A percentile compares a stretch with the other conserved stretches of the same genome.
Evolutionary conservation across 1,140 invertebrate species (phyloP).

Genomic region (Drosophila dunni): DNA sequence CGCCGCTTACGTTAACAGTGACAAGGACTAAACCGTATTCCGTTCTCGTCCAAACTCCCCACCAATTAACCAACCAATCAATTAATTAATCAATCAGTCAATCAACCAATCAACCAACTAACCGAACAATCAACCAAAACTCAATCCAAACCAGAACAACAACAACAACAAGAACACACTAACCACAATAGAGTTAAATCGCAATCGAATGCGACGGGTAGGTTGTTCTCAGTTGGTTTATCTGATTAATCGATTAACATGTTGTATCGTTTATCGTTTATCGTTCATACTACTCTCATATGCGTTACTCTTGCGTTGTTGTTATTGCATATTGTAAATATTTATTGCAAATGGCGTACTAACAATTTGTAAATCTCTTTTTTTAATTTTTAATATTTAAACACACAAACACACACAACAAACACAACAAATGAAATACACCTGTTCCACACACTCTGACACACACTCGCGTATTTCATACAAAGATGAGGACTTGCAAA

Average conservation of each 20-base stretch:
- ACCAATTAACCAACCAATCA: slow-evolving; percentile 13
- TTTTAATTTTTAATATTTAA: slow-evolving; percentile 30
- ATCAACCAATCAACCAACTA: slow-evolving; percentile 12
- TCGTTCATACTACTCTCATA: slow-evolving; percentile 2
- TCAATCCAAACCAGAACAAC: slow-evolving; percentile 16
- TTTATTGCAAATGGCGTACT: slow-evolving; percentile 53
- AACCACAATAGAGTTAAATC: slow-evolving; percentile 23
- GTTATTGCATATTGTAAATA: slow-evolving; percentile 18
- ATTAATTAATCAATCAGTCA: slow-evolving; percentile 4
- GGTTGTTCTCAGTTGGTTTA: slow-evolving; percentile 45
- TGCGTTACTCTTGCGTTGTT: not conserved
- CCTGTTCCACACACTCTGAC: slow-evolving; percentile 9
- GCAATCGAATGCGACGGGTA: slow-evolving; percentile 48
- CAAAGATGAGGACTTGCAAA: slow-evolving; percentile 82
- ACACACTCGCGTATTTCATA: slow-evolving; percentile 40
- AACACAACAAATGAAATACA: slow-evolving; percentile 28
- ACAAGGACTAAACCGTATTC: slow-evolving; percentile 84
- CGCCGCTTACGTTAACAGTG: slow-evolving; percentile 75
- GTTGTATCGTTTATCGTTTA: slow-evolving; percentile 23
- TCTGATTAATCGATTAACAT: slow-evolving; percentile 24
- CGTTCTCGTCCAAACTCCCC: slow-evolving; percentile 40
- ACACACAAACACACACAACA: slow-evolving; percentile 12
- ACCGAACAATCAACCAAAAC: slow-evolving; percentile 22
- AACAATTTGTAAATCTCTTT: slow-evolving; percentile 66
- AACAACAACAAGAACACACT: slow-evolving; percentile 20